Percentiles rank a stretch among this genome's conserved stretches.
phyloP scores from a whole-genome alignment of 2,797 vertebrate species.

The Falco naumanni region DNA sequence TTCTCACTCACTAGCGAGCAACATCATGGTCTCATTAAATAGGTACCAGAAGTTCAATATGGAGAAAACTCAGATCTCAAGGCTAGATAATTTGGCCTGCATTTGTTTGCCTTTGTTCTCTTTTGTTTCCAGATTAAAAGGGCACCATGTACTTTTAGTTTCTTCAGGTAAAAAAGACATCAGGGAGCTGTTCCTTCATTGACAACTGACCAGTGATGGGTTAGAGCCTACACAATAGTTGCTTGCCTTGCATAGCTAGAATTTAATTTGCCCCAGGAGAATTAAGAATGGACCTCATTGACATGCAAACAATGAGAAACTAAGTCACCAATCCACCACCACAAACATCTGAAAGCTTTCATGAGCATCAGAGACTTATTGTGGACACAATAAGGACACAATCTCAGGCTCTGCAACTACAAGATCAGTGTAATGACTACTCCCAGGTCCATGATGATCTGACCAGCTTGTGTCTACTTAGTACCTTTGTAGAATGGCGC shows the following conservation, averaged over 20 bases:
- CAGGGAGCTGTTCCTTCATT: neutral
- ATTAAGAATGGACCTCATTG: neutral
- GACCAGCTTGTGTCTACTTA: neutral
- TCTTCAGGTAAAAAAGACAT: conserved; percentile 45
- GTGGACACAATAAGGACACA: neutral
- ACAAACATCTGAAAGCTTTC: neutral
- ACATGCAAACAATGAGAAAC: neutral
- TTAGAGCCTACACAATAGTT: neutral
- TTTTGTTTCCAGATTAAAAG: conserved; percentile 69
- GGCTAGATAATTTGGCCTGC: conserved; percentile 67
- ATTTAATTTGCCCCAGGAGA: neutral
- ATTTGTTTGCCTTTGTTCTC: conserved; percentile 71
- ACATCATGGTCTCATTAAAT: conserved; percentile 51
- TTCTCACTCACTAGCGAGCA: conserved; percentile 56
- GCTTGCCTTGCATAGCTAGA: neutral
- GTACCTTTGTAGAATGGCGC: neutral
- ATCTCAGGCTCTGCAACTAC: neutral
- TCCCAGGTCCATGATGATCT: neutral
- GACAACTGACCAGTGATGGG: neutral
- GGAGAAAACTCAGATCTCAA: conserved; percentile 56
- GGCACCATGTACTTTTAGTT: conserved; percentile 50
- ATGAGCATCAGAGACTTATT: neutral
- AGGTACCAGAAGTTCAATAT: conserved; percentile 47
- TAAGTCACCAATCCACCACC: neutral
- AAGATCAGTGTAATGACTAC: neutral